Evolutionary conservation across 2,888 invertebrate species (phyloP).

Genomic region (Eremobia ochroleuca): DNA sequence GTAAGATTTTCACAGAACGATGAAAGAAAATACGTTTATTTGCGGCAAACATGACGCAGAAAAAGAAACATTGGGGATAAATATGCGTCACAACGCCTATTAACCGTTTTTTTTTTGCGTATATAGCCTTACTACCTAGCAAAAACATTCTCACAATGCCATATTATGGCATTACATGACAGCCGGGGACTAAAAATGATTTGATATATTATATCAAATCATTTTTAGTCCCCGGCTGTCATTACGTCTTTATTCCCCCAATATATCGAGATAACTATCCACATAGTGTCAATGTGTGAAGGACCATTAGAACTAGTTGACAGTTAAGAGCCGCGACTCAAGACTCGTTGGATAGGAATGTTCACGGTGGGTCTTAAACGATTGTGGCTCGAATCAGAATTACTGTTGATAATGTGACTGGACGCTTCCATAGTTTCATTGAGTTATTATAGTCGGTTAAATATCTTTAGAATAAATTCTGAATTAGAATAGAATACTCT

Average conservation of each 20-base stretch:
- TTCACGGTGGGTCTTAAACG: constrained; percentile 52
- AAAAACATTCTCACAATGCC: background rate
- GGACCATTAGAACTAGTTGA: constrained; percentile 75
- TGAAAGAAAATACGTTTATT: no score
- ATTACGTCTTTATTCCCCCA: constrained; percentile 11
- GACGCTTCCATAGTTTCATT: constrained; percentile 7
- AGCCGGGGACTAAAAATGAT: no score
- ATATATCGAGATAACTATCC: constrained; percentile 3
- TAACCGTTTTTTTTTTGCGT: no score
- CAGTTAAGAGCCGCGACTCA: constrained; percentile 69
- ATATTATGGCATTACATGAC: no score
- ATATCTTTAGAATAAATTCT: background rate
- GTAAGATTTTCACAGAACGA: no score
- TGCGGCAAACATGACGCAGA: no score
- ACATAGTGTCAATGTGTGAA: constrained; percentile 68
- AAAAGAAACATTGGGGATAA: no score
- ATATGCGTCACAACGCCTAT: no score
- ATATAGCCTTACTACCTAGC: no score
- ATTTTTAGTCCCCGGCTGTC: background rate
- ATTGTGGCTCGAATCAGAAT: constrained; percentile 29
- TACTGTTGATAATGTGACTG: constrained; percentile 27
- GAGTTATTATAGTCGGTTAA: background rate
- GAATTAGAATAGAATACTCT: no score
- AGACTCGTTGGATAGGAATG: constrained; percentile 65
- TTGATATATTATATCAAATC: no score